Evolutionary conservation across 2,888 invertebrate species (phyloP).

Genomic region (Argyresthia albistria): DNA sequence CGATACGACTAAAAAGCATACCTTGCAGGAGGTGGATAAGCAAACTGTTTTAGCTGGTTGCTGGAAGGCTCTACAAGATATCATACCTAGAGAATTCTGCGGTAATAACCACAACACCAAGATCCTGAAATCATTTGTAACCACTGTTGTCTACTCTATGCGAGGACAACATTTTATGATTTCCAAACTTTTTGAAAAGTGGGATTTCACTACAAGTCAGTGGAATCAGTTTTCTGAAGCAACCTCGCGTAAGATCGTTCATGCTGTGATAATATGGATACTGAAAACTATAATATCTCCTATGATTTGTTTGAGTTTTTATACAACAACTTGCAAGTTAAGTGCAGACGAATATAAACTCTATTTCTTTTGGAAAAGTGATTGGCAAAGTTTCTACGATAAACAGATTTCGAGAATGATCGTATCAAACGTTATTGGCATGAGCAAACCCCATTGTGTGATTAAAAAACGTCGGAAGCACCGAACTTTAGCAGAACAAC

Average conservation of each 20-base stretch:
- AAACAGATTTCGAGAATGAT: slow-evolving; percentile 41
- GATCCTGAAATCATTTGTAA: slow-evolving; percentile 34
- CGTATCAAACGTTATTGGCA: slow-evolving; percentile 33
- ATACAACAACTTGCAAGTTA: slow-evolving; percentile 54
- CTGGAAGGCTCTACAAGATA: slow-evolving; percentile 30
- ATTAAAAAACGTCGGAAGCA: slow-evolving; percentile 32
- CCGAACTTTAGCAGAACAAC: slow-evolving; percentile 22
- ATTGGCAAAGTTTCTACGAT: slow-evolving; percentile 63
- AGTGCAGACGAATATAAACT: slow-evolving; percentile 55
- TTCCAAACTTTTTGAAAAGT: slow-evolving; percentile 27
- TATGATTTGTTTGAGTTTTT: slow-evolving; percentile 52
- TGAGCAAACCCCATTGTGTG: slow-evolving; percentile 29
- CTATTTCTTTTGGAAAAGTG: slow-evolving; percentile 49
- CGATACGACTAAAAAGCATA: slow-evolving; percentile 9
- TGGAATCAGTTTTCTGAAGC: slow-evolving; percentile 29
- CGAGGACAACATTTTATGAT: slow-evolving; percentile 42
- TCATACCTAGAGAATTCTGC: slow-evolving; percentile 41
- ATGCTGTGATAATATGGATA: slow-evolving; percentile 34
- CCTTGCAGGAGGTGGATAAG: slow-evolving; percentile 31
- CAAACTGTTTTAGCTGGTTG: slow-evolving; percentile 29
- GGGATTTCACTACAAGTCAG: slow-evolving; percentile 32
- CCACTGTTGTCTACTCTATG: slow-evolving; percentile 43
- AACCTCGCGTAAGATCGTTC: slow-evolving; percentile 21
- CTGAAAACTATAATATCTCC: slow-evolving; percentile 39
- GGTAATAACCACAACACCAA: slow-evolving; percentile 40